These are phyloP conservation scores for Tetragonula clypearis DNA, from an alignment of 1,140 invertebrate genomes.

Conservation along the genomic window DNA sequence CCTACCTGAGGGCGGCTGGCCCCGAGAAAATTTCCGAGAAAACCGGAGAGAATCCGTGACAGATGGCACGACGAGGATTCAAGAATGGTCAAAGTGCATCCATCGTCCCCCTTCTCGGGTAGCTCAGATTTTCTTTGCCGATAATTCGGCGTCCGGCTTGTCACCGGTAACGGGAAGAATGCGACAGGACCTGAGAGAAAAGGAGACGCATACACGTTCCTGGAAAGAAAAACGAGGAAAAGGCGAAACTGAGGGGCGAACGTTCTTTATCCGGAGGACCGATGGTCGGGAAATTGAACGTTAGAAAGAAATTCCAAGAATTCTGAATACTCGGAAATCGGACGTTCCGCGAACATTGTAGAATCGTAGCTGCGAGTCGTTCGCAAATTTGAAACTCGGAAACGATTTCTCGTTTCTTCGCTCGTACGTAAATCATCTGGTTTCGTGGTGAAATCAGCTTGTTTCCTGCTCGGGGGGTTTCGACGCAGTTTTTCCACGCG, in stretches of 20 bases:
- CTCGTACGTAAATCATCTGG: not conserved
- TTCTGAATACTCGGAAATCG: not conserved
- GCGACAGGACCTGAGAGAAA: not conserved
- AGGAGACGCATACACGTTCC: too few species aligned
- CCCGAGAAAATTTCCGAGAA: conserved; percentile 11
- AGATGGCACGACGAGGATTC: not conserved
- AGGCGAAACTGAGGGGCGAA: not conserved
- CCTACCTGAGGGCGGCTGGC: not conserved
- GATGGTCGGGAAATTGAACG: too few species aligned
- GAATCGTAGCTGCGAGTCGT: not conserved
- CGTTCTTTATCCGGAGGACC: not conserved
- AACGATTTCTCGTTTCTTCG: not conserved
- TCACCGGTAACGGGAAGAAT: not conserved
- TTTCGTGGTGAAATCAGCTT: not conserved
- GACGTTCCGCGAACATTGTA: not conserved
- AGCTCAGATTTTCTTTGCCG: not conserved
- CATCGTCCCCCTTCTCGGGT: not conserved
- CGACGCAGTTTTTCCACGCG: not conserved
- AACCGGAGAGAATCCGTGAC: not conserved
- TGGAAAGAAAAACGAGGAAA: too few species aligned
- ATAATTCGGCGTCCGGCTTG: too few species aligned
- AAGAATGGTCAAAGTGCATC: not conserved
- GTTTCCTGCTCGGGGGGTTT: not conserved
- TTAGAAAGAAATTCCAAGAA: not conserved
- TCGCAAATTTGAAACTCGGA: too few species aligned